These are phyloP conservation scores for Tragelaphus oryx DNA, from an alignment of 2,797 vertebrate genomes.

Conservation along the genomic window DNA sequence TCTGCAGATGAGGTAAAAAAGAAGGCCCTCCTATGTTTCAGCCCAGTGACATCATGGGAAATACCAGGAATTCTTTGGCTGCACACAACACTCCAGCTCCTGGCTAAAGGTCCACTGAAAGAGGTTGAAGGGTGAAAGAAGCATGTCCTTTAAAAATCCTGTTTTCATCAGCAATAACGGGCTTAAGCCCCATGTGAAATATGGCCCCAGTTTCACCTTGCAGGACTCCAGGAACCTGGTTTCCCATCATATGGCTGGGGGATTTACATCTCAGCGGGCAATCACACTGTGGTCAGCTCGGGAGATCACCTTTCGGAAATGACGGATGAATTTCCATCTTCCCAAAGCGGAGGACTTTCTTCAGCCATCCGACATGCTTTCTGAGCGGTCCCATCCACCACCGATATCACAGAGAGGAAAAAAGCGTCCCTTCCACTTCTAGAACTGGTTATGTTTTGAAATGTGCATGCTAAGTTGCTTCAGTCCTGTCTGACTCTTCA, in stretches of 20 bases:
- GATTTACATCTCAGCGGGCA: slow-evolving; percentile 41
- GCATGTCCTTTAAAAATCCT: neutral
- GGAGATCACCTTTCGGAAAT: slow-evolving; percentile 46
- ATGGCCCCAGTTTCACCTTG: neutral
- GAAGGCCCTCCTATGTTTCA: neutral
- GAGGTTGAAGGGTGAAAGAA: neutral
- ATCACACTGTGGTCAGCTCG: neutral
- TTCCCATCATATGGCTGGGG: neutral
- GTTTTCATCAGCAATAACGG: slow-evolving; percentile 17
- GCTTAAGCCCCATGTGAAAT: slow-evolving; percentile 27
- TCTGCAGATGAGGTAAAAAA: neutral
- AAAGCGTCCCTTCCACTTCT: neutral
- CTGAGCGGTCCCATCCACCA: neutral
- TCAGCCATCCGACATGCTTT: neutral
- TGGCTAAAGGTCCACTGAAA: neutral
- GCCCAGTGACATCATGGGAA: neutral
- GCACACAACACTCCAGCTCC: neutral
- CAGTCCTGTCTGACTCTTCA: neutral
- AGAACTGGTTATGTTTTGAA: neutral
- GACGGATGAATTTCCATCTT: slow-evolving; percentile 2
- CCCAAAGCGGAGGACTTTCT: neutral
- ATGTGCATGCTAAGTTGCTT: neutral
- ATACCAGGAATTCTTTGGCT: neutral
- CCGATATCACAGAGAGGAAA: neutral
- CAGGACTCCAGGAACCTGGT: neutral